These are phyloP conservation scores for Porites lutea DNA, from an alignment of 64 coral and sea anemone genomes.

Conservation along the genomic window DNA sequence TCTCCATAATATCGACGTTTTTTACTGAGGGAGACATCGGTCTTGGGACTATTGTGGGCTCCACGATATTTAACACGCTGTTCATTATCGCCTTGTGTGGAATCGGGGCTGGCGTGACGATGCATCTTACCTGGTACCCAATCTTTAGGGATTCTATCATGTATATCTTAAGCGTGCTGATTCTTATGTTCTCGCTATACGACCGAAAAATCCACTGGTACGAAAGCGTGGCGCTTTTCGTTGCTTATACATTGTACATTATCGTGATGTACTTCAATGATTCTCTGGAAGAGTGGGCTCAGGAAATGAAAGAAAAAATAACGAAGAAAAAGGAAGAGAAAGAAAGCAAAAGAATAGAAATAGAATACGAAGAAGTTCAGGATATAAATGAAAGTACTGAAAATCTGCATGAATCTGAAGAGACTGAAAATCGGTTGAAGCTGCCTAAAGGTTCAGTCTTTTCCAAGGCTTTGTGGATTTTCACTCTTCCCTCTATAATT, in stretches of 20 bases:
- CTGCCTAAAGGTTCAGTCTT: conserved; percentile 59
- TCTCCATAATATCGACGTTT: conserved; percentile 90
- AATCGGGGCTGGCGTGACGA: conserved; percentile 77
- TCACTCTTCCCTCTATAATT: conserved; percentile 42
- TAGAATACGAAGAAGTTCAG: neutral
- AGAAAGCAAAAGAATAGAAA: too few relatives aligned
- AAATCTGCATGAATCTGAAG: conserved; percentile 6
- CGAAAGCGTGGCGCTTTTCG: conserved; percentile 79
- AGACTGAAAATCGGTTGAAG: conserved; percentile 37
- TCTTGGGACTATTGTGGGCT: conserved; percentile 88
- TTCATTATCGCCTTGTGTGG: conserved; percentile 92
- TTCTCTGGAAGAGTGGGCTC: conserved; percentile 54
- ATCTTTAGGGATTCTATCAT: conserved; percentile 79
- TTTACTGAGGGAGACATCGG: conserved; percentile 96
- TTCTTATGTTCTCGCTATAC: conserved; percentile 80
- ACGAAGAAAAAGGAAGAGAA: conserved; percentile 37
- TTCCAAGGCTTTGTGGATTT: conserved; percentile 66
- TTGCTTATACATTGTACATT: conserved; percentile 75
- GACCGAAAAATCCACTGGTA: conserved; percentile 93
- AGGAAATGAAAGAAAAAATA: conserved; percentile 34
- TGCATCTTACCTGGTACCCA: conserved; percentile 84
- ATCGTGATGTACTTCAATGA: conserved; percentile 91
- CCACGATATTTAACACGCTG: conserved; percentile 91
- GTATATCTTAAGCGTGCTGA: conserved; percentile 85
- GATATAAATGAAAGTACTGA: neutral